Percentiles rank a stretch among this genome's conserved stretches.
phyloP scores from a whole-genome alignment of 2,113 vertebrate genomes.

The Indri indri region DNA sequence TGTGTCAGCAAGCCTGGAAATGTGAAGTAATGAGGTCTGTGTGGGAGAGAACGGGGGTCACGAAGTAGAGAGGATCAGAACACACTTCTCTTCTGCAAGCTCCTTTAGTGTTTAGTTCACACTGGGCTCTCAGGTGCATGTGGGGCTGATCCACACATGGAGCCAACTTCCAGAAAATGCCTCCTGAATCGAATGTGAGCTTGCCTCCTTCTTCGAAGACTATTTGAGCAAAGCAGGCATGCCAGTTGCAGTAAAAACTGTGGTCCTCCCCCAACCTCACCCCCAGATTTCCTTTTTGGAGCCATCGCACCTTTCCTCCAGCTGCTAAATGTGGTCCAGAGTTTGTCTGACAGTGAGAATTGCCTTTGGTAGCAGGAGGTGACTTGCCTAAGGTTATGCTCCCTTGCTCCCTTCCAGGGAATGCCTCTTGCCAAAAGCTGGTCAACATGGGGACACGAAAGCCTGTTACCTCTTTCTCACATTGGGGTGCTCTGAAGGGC shows the following conservation, averaged over 20 bases:
- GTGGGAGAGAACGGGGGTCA: too few relatives aligned
- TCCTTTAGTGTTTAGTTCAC: neutral
- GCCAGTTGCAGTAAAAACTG: neutral
- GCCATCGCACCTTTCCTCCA: neutral
- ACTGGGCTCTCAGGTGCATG: neutral
- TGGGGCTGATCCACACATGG: neutral
- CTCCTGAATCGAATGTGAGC: neutral
- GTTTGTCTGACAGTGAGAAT: neutral
- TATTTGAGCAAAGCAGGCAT: neutral
- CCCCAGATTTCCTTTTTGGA: neutral
- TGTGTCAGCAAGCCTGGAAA: neutral
- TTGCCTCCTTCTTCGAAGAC: neutral
- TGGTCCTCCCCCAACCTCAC: neutral
- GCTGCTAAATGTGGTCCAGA: neutral
- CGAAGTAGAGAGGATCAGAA: too few relatives aligned
- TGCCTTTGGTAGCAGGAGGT: neutral
- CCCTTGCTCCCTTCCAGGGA: neutral
- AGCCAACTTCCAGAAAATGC: neutral
- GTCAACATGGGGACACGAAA: neutral
- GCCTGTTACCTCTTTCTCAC: neutral
- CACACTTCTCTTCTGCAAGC: neutral
- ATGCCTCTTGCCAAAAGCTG: neutral
- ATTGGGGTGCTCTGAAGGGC: neutral
- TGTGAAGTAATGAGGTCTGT: neutral
- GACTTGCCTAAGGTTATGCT: neutral